Evolutionary conservation across 2,797 vertebrate genomes (phyloP), one percentile per base, ranked within the genome.

Genomic region (Capromys pilorides): DNA sequence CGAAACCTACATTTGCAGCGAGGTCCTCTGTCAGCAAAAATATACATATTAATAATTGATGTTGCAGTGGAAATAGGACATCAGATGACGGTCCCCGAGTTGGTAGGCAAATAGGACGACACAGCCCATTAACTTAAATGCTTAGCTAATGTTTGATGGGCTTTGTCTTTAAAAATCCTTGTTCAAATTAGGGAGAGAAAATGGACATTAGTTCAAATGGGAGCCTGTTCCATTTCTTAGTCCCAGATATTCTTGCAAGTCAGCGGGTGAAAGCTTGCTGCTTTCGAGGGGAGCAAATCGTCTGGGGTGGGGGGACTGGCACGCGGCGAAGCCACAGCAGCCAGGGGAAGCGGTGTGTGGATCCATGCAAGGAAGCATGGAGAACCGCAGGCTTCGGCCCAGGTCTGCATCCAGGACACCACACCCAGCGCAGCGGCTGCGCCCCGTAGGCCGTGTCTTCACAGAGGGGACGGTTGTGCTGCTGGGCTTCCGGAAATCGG

Each of bases 41-140:
- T 97, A 98, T 97, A 98, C 97, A 98, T 98, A 98, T 98, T 98
- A 98, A 98, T 98, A 98, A 98, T 97, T 97, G 98, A 98, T 98
- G 98, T 96, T 97, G 97, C 97, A 95, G 97, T 96, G 96, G 97
- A 98, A 96, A 97, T 71, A 96, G 97, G 97, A 94, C 95, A 93
- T 93, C 91, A 97, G 93, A 93, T n/a, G 96, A 97, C 80, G 96
- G 97, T 97, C 96, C 94, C 75, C 6, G 96, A 97, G 97, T 97
- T 97, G 95, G 96, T 82, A 95, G 95, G 97, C 95, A 98, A 97
- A 98, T 98, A 97, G 97, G 97, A 98, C 97, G 97, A 86, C 93
- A 97, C 0, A 96, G 97, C 39, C 98, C 97, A 98, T 98, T 98
- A 98, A 97, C 96, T 97, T 96, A 97, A 97, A 98, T 97, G 98